These are phyloP conservation scores for Sciaenops ocellatus DNA, from an alignment of 2,797 vertebrate genomes.

Conservation along the genomic window DNA sequence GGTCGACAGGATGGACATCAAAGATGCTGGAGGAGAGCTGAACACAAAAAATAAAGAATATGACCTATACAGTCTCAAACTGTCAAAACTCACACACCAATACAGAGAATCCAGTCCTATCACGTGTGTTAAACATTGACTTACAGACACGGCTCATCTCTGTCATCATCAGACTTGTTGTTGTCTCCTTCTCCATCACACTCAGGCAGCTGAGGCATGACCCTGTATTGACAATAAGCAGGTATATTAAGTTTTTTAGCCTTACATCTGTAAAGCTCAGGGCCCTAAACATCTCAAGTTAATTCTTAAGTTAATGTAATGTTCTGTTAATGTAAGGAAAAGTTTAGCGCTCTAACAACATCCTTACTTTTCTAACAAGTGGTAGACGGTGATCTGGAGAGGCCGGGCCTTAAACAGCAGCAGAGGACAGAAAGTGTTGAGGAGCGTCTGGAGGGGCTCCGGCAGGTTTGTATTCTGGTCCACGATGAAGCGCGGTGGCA, in stretches of 20 bases:
- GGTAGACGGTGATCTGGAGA: constrained; percentile 91
- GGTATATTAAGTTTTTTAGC: neutral
- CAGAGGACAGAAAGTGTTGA: constrained; percentile 92
- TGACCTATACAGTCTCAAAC: neutral
- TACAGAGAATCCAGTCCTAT: neutral
- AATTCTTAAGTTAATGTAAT: too few species aligned
- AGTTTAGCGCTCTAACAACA: neutral
- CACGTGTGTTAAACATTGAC: constrained; percentile 55
- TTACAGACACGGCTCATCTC: constrained; percentile 94
- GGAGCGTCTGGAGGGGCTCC: constrained; percentile 91
- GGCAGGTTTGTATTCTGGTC: constrained; percentile 94
- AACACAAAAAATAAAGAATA: neutral
- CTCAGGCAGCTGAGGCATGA: constrained; percentile 94
- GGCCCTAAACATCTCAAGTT: too few species aligned
- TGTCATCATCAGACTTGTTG: constrained; percentile 89
- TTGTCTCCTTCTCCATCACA: constrained; percentile 92
- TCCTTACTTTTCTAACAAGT: constrained; percentile 92
- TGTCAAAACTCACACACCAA: neutral
- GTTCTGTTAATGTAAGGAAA: neutral
- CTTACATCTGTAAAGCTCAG: too few species aligned
- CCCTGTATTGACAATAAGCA: constrained; percentile 76
- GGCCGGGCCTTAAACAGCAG: constrained; percentile 92
- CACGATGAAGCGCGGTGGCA: constrained; percentile 89
- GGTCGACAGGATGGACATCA: constrained; percentile 90
- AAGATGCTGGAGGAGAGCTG: constrained; percentile 93